Conservation (phyloP, 1,140 invertebrate genomes). For the Lanistes nyassanus region DNA sequence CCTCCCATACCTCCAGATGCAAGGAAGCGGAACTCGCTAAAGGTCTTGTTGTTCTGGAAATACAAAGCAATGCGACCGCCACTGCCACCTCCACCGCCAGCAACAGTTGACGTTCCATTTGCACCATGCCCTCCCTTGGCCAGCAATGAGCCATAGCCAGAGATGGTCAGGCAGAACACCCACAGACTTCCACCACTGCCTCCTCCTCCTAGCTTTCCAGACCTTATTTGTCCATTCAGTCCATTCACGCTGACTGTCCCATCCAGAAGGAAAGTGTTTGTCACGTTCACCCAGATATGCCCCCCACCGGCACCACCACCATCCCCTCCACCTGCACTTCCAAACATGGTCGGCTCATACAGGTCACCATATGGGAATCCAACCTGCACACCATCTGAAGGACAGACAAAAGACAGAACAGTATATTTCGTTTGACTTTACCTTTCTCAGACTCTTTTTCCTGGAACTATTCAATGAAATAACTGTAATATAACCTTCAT, state of each 20-base stretch:
- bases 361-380: slow-evolving; percentile 50
- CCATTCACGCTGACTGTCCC: slow-evolving; percentile 47
- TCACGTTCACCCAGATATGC: slow-evolving; percentile 55
- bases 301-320: slow-evolving; percentile 51
- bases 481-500: no score
- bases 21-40: slow-evolving; percentile 51
- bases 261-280: slow-evolving; percentile 51
- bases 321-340: slow-evolving; percentile 50
- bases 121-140: slow-evolving; percentile 42
- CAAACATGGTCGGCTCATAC: slow-evolving; percentile 50
- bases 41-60: slow-evolving; percentile 49
- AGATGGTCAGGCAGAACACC: slow-evolving; percentile 48
- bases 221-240: slow-evolving; percentile 30
- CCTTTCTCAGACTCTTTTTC: no score
- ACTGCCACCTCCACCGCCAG: slow-evolving; percentile 43
- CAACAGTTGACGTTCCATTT: background rate
- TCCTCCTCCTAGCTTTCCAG: slow-evolving; percentile 38
- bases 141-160: slow-evolving; percentile 42
- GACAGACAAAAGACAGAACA: background rate
- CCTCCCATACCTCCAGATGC: slow-evolving; percentile 46
- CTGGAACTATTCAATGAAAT: no score
- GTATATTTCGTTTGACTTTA: background rate
- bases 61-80: slow-evolving; percentile 55
- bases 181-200: slow-evolving; percentile 55
- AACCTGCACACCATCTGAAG: slow-evolving; percentile 32